These are phyloP conservation scores for Eremophila alpestris DNA, from an alignment of 2,797 vertebrate species.

Conservation along the genomic window DNA sequence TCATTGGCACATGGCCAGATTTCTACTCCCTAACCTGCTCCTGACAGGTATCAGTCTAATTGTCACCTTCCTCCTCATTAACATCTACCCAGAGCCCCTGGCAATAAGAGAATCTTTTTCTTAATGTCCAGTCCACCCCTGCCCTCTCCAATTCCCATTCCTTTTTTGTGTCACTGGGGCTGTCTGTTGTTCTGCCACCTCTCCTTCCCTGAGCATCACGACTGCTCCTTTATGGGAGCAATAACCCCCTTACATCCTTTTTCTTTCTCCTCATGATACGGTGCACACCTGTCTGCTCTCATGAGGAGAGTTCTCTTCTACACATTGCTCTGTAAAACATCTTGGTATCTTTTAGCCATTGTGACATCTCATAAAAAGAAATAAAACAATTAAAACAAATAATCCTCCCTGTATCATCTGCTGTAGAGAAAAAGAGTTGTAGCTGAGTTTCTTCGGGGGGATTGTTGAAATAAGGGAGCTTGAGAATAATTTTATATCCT, in stretches of 20 bases:
- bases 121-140: neutral
- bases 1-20: neutral
- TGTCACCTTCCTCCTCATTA: neutral
- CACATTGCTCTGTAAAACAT: neutral
- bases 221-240: neutral
- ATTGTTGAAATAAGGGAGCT: conserved; percentile 64
- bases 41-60: neutral
- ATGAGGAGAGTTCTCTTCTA: neutral
- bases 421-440: conserved; percentile 29
- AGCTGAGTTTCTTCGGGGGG: neutral
- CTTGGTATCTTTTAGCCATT: neutral
- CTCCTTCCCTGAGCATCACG: neutral
- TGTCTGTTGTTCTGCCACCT: neutral
- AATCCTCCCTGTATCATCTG: neutral
- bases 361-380: neutral
- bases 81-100: neutral
- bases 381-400: neutral
- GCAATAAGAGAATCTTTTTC: neutral
- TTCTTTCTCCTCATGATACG: neutral
- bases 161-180: neutral
- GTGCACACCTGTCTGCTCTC: neutral
- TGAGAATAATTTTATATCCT: conserved; percentile 64
- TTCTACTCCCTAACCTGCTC: neutral
- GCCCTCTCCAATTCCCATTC: neutral
- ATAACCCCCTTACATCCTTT: neutral